These are phyloP conservation scores for Myxocyprinus asiaticus DNA, from an alignment of 2,113 vertebrate genomes.

Conservation along the genomic window DNA sequence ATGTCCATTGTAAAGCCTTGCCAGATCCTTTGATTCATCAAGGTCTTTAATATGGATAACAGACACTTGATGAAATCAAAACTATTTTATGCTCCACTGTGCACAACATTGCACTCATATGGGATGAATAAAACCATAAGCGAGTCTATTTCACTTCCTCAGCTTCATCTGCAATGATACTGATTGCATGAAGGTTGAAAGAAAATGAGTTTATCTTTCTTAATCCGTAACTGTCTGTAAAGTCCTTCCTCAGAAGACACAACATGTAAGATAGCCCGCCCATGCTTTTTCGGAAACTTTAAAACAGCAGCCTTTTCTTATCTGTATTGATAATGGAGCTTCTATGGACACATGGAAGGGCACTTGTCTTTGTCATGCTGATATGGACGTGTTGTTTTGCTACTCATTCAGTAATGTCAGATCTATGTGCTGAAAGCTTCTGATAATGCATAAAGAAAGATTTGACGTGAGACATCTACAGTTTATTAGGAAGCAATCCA, in stretches of 20 bases:
- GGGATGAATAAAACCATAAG: conserved; percentile 39
- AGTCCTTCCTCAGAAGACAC: conserved; percentile 16
- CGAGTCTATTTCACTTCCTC: conserved; percentile 11
- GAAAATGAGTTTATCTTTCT: not conserved
- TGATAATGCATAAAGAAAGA: too few relatives aligned
- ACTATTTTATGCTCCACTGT: conserved; percentile 51
- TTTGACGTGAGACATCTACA: too few relatives aligned
- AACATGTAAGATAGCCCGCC: not conserved
- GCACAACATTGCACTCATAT: conserved; percentile 42
- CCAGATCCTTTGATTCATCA: conserved; percentile 51
- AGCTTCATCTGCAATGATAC: not conserved
- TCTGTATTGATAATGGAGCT: conserved; percentile 47
- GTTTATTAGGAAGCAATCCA: too few relatives aligned
- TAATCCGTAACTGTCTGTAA: too few relatives aligned
- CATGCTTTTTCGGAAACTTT: conserved; percentile 9
- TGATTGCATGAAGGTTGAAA: not conserved
- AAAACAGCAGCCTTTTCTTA: conserved; percentile 18
- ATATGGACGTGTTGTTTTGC: conserved; percentile 32
- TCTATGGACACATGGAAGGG: conserved; percentile 18
- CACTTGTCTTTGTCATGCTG: conserved; percentile 44
- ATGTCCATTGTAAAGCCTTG: conserved; percentile 29
- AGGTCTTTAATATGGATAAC: conserved; percentile 51
- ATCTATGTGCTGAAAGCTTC: conserved; percentile 30
- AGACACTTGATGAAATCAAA: conserved; percentile 51
- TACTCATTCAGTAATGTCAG: conserved; percentile 10